Percentiles rank a stretch among this genome's conserved stretches.
Evolutionary conservation across 2,797 vertebrate species (phyloP).

Genomic region (Cetoscarus ocellatus): DNA sequence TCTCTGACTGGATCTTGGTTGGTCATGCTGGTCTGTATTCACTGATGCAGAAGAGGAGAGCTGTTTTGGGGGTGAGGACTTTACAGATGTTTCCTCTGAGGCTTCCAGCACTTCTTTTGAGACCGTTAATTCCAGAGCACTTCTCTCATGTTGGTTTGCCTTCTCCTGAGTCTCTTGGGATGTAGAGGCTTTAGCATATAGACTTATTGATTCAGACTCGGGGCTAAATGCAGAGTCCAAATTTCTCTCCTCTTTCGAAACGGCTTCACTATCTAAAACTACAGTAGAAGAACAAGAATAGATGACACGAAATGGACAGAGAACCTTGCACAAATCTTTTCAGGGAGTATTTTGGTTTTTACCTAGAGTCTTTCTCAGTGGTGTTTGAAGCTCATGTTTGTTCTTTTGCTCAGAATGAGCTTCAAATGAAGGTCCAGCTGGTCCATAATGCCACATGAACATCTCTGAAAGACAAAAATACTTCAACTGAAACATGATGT

Average conservation of each 20-base stretch:
- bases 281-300: not conserved
- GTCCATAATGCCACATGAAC: not conserved
- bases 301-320: not conserved
- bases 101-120: not conserved
- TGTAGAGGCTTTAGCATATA: not conserved
- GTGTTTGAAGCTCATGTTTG: not conserved
- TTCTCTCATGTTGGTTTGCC: not conserved
- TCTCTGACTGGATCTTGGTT: not conserved
- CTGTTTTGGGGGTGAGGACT: not conserved
- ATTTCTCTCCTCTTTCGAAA: not conserved
- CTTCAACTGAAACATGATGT: no score
- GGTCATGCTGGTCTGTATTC: not conserved
- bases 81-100: not conserved
- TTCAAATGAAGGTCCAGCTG: not conserved
- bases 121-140: not conserved
- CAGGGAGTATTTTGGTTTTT: not conserved
- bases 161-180: not conserved
- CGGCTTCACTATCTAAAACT: conserved; percentile 12
- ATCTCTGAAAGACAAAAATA: conserved; percentile 12
- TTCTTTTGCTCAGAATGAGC: not conserved
- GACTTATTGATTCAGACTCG: not conserved
- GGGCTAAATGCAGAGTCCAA: not conserved
- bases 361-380: conserved; percentile 16
- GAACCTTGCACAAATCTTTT: not conserved
- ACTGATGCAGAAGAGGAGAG: not conserved